Base-by-base conservation (phyloP, 2,113 vertebrate species). In the Sebastes schlegelii region DNA sequence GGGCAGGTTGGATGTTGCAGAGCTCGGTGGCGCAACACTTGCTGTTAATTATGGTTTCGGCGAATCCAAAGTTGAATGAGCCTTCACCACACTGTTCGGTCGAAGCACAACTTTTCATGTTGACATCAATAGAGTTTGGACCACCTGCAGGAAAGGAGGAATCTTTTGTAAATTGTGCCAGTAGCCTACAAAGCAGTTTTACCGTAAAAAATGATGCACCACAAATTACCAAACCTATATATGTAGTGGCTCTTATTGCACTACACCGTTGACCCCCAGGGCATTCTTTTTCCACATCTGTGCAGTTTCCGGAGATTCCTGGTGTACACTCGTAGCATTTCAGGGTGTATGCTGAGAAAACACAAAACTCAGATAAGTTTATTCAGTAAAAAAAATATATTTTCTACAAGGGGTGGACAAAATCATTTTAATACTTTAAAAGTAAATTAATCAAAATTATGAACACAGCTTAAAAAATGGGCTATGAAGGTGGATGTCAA, bases 11-110 rank as follows among this genome's bases (percentile, higher is more conserved):
- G 1, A 0, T 2, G 79, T 94, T 94, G 86, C 93, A 94, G 58
- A 86, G 72, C 0, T 75, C 14, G 0, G 83, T 6, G 66, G 0
- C 26, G 83, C 93, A 94, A 42, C 93, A 93, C 5, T 21, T 19
- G 67, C 4, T 86, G 12, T 9, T 8, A 1, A 89, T 1, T 0
- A 17, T 0, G 0, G 19, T 72, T 52, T 23, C 83, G 49, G 2
- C 0, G 0, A 54, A 0, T 57, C 88, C 92, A 58, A 78, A 66
- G 79, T 88, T 90, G 16, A 86, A 0, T 0, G 91, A 91, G 6
- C 10, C 65, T 0, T 48, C 12, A 7, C 46, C 0, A 65, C 93
- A 94, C 2, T 84, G 2, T 1, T 65, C 21, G 17, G 74, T 3
- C 5, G 12, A 0, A 23, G 4, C 1, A 74, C 92, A 93, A 1